Base-by-base conservation (phyloP, 1,140 invertebrate species). In the Panagrolaimus sp. region DNA sequence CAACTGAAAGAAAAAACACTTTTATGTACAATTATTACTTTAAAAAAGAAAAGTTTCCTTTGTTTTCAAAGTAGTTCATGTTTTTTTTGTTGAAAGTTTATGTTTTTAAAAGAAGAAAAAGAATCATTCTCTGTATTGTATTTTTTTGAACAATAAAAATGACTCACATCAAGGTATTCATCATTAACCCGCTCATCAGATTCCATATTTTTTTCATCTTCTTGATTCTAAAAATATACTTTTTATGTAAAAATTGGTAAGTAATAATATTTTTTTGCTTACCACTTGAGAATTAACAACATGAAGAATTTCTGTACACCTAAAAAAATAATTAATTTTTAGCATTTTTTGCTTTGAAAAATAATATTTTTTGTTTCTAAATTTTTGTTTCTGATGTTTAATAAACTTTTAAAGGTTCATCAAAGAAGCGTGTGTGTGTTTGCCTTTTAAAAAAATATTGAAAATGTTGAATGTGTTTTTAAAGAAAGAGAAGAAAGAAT, bases 1-100 rank as follows among this genome's bases (percentile, higher is more conserved):
- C 67, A 90, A 84, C 89, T 90, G 84, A 47, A 86, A 83, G 72
- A 48, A 83, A 73, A 52, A n/a, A n/a, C 15, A 0, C 71, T 65
- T 75, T 38, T 38, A 38, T 38, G 32, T 38, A 38, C n/a, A n/a
- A n/a, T n/a, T n/a, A n/a, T n/a, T n/a, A n/a, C n/a, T 38, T 38
- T 38, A 2, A 38, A 38, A 38, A 38, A 38, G 7, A 38, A n/a
- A n/a, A n/a, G n/a, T n/a, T n/a, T n/a, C n/a, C n/a, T n/a, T n/a
- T n/a, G n/a, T n/a, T n/a, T 38, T 38, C 2, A 2, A 38, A 38
- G 32, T 38, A 38, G 32, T n/a, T n/a, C n/a, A n/a, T 38, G 32
- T 38, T 38, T 38, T 38, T 38, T 7, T 38, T 38, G 32, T n/a
- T 38, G 32, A 38, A 7, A 38, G 32, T 38, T 38, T 38, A 38